Conservation (phyloP, 2,113 vertebrate genomes). For the Panthera leo region DNA sequence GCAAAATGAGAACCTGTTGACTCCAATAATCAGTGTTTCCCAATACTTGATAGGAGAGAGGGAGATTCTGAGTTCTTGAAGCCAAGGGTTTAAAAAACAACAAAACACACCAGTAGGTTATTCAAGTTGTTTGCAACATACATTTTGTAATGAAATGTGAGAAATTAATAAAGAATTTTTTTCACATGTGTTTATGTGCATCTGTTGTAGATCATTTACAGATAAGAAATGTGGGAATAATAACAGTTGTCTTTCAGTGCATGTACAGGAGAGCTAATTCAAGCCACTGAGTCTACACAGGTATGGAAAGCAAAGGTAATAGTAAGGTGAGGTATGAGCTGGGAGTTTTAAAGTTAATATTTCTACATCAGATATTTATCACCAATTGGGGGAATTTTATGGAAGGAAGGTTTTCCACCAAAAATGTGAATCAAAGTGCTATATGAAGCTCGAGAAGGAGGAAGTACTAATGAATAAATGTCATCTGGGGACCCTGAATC, state of each 20-base stretch:
- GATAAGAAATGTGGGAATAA: background rate
- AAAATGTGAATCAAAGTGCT: background rate
- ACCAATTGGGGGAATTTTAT: background rate
- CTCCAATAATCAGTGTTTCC: conserved; percentile 88
- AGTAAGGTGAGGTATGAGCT: background rate
- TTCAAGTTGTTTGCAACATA: conserved; percentile 83
- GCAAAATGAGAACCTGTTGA: conserved; percentile 88
- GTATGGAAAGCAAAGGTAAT: background rate
- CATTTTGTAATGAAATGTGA: conserved; percentile 86
- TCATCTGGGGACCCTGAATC: background rate
- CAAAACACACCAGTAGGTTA: conserved; percentile 78
- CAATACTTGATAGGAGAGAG: conserved; percentile 85
- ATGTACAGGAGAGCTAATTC: background rate
- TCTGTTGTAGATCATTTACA: conserved; percentile 78
- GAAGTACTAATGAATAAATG: background rate
- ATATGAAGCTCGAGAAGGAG: background rate
- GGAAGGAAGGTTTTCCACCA: background rate
- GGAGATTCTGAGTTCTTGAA: conserved; percentile 88
- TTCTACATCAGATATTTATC: background rate
- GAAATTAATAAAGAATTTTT: conserved; percentile 91
- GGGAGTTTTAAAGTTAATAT: background rate
- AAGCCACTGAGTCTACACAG: background rate
- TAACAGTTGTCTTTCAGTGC: background rate
- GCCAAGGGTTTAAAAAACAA: conserved; percentile 84
- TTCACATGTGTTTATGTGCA: conserved; percentile 84